Conservation (phyloP, 2,888 invertebrate species). For the Agrochola circellaris region DNA sequence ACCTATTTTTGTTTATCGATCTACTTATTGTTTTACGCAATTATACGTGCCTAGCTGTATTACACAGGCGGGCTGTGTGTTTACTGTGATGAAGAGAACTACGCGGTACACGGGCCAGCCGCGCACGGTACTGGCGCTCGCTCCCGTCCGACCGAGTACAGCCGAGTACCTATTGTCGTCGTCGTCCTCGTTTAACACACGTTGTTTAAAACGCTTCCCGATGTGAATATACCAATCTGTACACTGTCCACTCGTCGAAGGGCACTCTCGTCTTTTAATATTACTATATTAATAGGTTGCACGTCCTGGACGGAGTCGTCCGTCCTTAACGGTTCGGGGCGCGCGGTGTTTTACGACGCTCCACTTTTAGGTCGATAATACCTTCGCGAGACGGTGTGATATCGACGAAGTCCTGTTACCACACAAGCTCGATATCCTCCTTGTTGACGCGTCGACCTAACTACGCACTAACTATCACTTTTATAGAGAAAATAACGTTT, state of each 20-base stretch:
- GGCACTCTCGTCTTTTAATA: constrained; percentile 1
- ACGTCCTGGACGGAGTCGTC: constrained; percentile 38
- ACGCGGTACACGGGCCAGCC: neutral
- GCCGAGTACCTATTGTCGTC: neutral
- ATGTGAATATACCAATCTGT: neutral
- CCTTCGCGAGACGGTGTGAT: constrained; percentile 33
- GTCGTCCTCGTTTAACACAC: neutral
- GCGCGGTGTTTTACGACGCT: constrained; percentile 50
- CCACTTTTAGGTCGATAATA: constrained; percentile 44
- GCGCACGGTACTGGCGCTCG: neutral
- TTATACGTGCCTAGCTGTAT: too few relatives aligned
- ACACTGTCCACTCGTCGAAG: neutral
- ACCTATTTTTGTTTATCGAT: too few relatives aligned
- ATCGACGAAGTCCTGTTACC: constrained; percentile 33
- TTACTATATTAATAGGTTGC: constrained; percentile 17
- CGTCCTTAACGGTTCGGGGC: constrained; percentile 42
- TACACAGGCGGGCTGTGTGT: too few relatives aligned
- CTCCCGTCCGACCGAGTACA: neutral
- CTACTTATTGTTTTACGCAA: too few relatives aligned
- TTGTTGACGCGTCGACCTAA: constrained; percentile 28
- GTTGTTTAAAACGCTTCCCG: neutral
- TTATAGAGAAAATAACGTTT: constrained; percentile 55
- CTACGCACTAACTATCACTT: constrained; percentile 15
- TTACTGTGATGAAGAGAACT: too few relatives aligned
- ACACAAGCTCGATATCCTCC: constrained; percentile 43